A percentile compares a stretch with the other conserved stretches of the same genome.
phyloP scores from a whole-genome alignment of 2,113 vertebrate genomes.

The Machaerirhynchus nigripectus region DNA sequence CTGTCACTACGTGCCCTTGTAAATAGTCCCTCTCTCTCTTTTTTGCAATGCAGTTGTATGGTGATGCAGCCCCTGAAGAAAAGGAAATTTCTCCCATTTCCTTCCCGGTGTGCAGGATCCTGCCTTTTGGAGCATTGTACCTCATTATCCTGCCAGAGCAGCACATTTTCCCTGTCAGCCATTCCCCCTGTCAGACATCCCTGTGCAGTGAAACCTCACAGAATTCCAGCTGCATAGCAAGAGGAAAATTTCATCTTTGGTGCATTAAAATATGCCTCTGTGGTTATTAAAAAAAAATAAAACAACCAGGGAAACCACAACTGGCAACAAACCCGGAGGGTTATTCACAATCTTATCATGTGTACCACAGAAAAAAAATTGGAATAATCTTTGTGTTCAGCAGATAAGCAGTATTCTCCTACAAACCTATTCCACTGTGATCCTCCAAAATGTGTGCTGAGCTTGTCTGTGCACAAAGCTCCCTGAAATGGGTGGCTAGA shows the following conservation, averaged over 20 bases:
- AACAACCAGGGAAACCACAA: not conserved
- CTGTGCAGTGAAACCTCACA: not conserved
- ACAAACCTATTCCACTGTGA: not conserved
- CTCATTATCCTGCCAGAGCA: conserved; percentile 24
- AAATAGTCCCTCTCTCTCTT: not conserved
- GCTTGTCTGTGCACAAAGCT: not conserved
- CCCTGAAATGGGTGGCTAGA: not conserved
- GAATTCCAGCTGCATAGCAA: conserved; percentile 1
- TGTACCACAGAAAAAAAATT: not conserved
- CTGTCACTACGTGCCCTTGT: not conserved
- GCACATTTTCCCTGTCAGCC: conserved; percentile 24
- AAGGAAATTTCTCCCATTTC: not conserved
- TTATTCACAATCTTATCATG: not conserved
- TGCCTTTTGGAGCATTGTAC: not conserved
- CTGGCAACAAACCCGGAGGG: not conserved
- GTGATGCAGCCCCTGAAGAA: not conserved
- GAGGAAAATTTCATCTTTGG: not conserved
- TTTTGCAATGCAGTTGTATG: not conserved
- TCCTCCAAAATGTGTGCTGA: not conserved
- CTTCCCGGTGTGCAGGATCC: not conserved
- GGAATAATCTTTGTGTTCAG: not conserved
- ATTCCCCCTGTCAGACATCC: not conserved
- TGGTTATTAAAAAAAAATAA: not conserved
- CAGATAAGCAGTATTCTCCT: not conserved
- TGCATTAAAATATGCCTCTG: not conserved